Conservation (phyloP, 2,888 invertebrate genomes). For the Theretra japonica region DNA sequence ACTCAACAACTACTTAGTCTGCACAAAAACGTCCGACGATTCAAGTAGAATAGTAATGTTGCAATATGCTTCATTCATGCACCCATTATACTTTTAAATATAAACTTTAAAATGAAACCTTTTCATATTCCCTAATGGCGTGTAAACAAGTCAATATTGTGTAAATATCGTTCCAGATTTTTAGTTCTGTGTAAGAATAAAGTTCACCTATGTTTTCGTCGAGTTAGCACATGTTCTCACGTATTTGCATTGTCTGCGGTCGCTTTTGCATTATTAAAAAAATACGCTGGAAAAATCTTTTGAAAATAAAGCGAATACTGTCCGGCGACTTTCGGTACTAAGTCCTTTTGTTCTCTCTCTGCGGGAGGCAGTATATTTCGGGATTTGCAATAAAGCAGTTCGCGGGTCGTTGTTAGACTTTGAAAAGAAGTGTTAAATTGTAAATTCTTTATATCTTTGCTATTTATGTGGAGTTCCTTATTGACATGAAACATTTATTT, state of each 20-base stretch:
- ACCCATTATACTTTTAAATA: background rate
- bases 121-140: background rate
- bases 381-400: background rate
- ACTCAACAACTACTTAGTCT: too few relatives aligned
- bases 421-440: slow-evolving; percentile 1
- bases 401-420: background rate
- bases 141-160: background rate
- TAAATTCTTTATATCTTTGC: background rate
- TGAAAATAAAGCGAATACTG: slow-evolving; percentile 15
- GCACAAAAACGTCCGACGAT: too few relatives aligned
- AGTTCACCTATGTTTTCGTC: slow-evolving; percentile 24
- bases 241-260: slow-evolving; percentile 13
- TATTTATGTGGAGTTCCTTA: background rate
- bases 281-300: slow-evolving; percentile 9
- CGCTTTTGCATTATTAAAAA: slow-evolving; percentile 19
- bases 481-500: too few relatives aligned
- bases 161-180: slow-evolving; percentile 4
- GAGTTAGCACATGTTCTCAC: slow-evolving; percentile 20
- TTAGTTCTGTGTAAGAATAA: slow-evolving; percentile 1
- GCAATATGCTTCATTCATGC: background rate
- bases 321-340: background rate
- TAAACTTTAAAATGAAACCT: background rate
- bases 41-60: too few relatives aligned
- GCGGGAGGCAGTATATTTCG: background rate
- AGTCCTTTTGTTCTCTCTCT: background rate